A percentile compares a stretch with the other conserved stretches of the same genome.
Conservation (phyloP, 2,888 invertebrate genomes). For the Ennomos erosarius region DNA sequence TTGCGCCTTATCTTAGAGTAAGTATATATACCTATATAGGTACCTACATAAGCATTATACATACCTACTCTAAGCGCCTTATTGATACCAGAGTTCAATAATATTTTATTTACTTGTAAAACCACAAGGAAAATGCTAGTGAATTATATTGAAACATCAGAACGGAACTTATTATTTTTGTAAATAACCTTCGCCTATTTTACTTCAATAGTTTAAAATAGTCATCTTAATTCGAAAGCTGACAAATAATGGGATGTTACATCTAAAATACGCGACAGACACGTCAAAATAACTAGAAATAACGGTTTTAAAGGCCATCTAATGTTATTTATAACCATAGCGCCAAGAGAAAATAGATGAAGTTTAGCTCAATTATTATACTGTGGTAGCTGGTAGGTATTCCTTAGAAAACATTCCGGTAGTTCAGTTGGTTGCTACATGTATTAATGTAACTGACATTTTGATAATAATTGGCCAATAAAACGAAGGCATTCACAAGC, state of each 20-base stretch:
- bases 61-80: no score
- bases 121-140: no score
- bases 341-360: slow-evolving; percentile 12
- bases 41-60: no score
- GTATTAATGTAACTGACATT: not conserved
- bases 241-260: slow-evolving; percentile 14
- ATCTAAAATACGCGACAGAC: slow-evolving; percentile 25
- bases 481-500: not conserved
- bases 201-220: slow-evolving; percentile 20
- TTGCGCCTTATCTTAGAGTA: no score
- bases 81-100: no score
- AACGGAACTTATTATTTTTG: slow-evolving; percentile 7
- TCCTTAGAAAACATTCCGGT: slow-evolving; percentile 35
- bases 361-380: slow-evolving; percentile 19
- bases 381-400: slow-evolving; percentile 16
- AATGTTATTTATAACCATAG: slow-evolving; percentile 27
- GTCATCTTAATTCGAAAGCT: slow-evolving; percentile 21
- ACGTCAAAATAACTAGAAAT: slow-evolving; percentile 30
- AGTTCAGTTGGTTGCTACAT: slow-evolving; percentile 9
- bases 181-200: slow-evolving; percentile 1
- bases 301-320: slow-evolving; percentile 29
- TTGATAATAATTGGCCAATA: slow-evolving; percentile 1
- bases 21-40: no score
- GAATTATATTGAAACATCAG: not conserved
- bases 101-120: no score